A percentile compares a stretch with the other conserved stretches of the same genome.
Conservation (phyloP, 2,113 vertebrate species). For the Cyanistes caeruleus region DNA sequence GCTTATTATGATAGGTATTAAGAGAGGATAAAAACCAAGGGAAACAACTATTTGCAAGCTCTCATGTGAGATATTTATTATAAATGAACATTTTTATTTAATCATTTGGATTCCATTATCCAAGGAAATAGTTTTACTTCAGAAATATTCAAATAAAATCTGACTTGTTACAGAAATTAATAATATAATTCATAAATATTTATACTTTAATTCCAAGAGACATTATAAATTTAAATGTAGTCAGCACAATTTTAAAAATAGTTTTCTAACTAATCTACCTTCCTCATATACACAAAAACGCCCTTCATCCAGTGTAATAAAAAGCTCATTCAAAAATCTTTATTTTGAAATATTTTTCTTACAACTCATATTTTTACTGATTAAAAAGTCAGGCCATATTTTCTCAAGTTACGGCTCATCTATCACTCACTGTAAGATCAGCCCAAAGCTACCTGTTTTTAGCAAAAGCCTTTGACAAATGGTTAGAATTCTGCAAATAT, state of each 20-base stretch:
- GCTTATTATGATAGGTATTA: not conserved
- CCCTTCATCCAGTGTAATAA: not conserved
- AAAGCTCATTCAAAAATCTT: not conserved
- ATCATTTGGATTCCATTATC: not conserved
- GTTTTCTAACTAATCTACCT: not conserved
- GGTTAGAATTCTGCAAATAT: not conserved
- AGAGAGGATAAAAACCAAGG: not conserved
- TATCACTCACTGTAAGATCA: not conserved
- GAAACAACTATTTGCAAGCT: not conserved
- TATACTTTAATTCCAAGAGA: not conserved
- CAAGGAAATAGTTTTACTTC: not conserved
- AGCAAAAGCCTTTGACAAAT: not conserved
- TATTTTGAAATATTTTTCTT: not conserved
- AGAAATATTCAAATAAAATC: slow-evolving; percentile 3
- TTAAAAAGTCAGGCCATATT: not conserved
- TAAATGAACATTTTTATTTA: not conserved
- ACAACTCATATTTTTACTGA: not conserved
- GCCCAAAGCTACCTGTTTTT: not conserved
- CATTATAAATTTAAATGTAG: not conserved
- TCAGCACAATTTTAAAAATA: not conserved
- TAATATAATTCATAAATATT: slow-evolving; percentile 17
- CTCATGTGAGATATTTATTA: not conserved
- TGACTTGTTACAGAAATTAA: not conserved
- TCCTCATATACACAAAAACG: not conserved
- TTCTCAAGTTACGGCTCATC: not conserved